Conservation (phyloP, 2,797 vertebrate species). For the Sebastes jordani region DNA sequence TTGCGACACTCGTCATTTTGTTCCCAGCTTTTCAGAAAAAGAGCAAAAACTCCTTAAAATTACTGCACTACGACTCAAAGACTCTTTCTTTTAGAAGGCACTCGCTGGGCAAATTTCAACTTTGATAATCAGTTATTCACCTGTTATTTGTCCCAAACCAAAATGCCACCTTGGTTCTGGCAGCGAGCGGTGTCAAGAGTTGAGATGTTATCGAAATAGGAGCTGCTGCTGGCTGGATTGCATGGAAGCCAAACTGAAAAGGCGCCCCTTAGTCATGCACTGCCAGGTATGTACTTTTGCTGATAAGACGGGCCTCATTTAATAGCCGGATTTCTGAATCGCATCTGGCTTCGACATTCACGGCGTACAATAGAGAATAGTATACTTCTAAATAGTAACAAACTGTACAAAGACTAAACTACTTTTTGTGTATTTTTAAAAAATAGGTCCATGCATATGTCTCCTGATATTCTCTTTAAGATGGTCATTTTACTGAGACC, state of each 20-base stretch:
- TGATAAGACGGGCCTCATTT: constrained; percentile 13
- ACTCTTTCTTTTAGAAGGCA: neutral
- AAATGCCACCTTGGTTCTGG: neutral
- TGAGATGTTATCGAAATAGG: constrained; percentile 25
- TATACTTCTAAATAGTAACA: neutral
- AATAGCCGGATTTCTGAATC: neutral
- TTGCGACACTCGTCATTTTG: neutral
- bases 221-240: constrained; percentile 12
- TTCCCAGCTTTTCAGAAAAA: neutral
- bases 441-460: neutral
- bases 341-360: neutral
- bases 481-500: neutral
- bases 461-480: neutral
- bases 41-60: neutral
- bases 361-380: neutral
- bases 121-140: neutral
- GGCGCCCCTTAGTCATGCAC: constrained; percentile 3
- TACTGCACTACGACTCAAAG: neutral
- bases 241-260: constrained; percentile 34
- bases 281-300: neutral
- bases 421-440: neutral
- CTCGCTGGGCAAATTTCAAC: neutral
- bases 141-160: neutral
- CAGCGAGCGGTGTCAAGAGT: constrained; percentile 21
- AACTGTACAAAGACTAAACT: neutral